A percentile compares a stretch with the other conserved stretches of the same genome.
Conservation (phyloP, 2,797 vertebrate genomes). For the Loriculus beryllinus region DNA sequence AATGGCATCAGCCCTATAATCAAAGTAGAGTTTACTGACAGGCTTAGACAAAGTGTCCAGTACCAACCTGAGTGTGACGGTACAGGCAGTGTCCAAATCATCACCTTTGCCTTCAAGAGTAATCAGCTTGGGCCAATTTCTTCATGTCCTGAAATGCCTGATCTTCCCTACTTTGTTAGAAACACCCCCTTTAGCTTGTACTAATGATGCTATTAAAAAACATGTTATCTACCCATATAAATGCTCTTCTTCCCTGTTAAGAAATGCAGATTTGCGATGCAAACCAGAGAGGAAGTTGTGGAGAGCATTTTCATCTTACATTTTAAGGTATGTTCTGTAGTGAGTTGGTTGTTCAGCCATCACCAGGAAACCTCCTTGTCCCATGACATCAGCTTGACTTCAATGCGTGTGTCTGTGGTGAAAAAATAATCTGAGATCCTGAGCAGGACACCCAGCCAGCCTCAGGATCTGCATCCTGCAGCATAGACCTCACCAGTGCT, state of each 20-base stretch:
- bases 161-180: not conserved
- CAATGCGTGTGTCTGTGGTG: not conserved
- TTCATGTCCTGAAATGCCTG: not conserved
- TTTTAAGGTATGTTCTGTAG: no score
- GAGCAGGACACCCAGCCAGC: not conserved
- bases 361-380: not conserved
- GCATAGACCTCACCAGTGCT: not conserved
- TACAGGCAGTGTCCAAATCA: not conserved
- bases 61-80: not conserved
- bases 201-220: not conserved
- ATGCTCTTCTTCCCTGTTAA: not conserved
- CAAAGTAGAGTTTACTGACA: not conserved
- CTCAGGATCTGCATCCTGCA: not conserved
- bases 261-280: not conserved
- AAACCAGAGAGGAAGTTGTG: not conserved
- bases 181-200: not conserved
- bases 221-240: not conserved
- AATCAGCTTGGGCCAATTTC: not conserved
- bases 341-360: not conserved
- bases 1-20: not conserved
- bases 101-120: not conserved
- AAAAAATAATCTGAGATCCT: no score
- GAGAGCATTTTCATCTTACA: not conserved
- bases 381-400: rapidly evolving
- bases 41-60: not conserved